phyloP scores from a whole-genome alignment of 2,113 vertebrate genomes.

The Pelvicachromis taeniatus region DNA sequence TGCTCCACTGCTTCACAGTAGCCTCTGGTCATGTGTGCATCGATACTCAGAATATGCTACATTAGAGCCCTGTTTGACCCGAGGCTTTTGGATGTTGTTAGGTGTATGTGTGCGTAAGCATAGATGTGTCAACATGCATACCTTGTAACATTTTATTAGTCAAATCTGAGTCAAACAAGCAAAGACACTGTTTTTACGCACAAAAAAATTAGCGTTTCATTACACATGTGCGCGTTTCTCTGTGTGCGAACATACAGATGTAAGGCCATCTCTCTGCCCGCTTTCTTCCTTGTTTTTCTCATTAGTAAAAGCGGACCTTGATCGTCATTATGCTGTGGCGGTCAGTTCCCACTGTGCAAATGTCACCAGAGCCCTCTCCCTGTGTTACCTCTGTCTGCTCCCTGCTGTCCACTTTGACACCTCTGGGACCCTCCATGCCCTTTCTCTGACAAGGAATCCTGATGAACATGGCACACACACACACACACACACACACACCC shows the following conservation, averaged over 20 bases:
- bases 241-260: background rate
- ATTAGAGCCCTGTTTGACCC: constrained; percentile 12
- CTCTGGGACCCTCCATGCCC: constrained; percentile 26
- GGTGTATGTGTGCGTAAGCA: background rate
- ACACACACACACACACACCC: background rate
- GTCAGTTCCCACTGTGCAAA: constrained; percentile 37
- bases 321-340: constrained; percentile 20
- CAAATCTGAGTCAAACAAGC: background rate
- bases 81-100: background rate
- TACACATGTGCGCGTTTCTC: background rate
- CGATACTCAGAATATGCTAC: background rate
- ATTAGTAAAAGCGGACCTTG: constrained; percentile 30
- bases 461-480: background rate
- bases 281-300: constrained; percentile 13
- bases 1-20: constrained; percentile 14
- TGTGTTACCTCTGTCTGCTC: constrained; percentile 38
- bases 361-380: constrained; percentile 46
- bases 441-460: constrained; percentile 46
- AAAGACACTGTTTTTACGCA: background rate
- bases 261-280: background rate
- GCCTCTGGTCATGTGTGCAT: constrained; percentile 27
- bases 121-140: background rate
- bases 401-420: constrained; percentile 40
- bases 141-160: background rate
- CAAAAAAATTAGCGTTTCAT: background rate